Conservation (phyloP, 1,140 invertebrate species). For the Drosophila kurseongensis region DNA sequence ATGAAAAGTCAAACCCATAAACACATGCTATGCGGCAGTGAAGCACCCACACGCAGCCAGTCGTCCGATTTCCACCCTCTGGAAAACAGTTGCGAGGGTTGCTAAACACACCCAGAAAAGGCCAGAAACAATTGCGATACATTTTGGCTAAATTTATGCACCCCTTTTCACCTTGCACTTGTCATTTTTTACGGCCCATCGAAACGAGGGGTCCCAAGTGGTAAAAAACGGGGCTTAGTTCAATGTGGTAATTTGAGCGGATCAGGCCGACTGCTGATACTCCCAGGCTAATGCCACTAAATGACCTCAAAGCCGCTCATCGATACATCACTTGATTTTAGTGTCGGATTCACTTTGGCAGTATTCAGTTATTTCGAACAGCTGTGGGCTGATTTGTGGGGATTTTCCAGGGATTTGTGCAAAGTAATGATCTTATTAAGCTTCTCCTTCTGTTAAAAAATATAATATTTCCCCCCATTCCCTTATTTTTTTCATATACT, state of each 20-base stretch:
- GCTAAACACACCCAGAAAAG: slow-evolving; percentile 28
- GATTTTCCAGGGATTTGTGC: slow-evolving; percentile 11
- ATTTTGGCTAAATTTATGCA: slow-evolving; percentile 80
- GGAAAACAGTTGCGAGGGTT: slow-evolving; percentile 28
- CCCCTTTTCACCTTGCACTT: slow-evolving; percentile 67
- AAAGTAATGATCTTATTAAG: background rate
- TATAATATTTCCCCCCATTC: background rate
- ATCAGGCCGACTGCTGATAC: slow-evolving; percentile 48
- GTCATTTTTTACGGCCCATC: slow-evolving; percentile 65
- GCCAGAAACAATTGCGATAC: slow-evolving; percentile 74
- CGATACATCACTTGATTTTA: slow-evolving; percentile 77
- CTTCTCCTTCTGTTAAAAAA: background rate
- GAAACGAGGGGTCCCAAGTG: slow-evolving; percentile 22
- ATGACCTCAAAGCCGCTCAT: slow-evolving; percentile 69
- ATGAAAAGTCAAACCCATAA: slow-evolving; percentile 81
- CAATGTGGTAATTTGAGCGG: slow-evolving; percentile 65
- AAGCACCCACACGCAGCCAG: slow-evolving; percentile 25
- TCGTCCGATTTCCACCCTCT: slow-evolving; percentile 38
- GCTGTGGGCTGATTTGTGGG: slow-evolving; percentile 9
- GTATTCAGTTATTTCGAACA: slow-evolving; percentile 31
- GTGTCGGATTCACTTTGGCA: slow-evolving; percentile 68
- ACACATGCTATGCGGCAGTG: slow-evolving; percentile 56
- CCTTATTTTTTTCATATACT: background rate
- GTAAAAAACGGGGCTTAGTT: slow-evolving; percentile 50
- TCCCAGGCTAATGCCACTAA: slow-evolving; percentile 64